Percentiles rank a stretch among this genome's conserved stretches.
These are phyloP conservation scores for Megaceryle torquata DNA, from an alignment of 2,113 vertebrate species.

Conservation along the genomic window DNA sequence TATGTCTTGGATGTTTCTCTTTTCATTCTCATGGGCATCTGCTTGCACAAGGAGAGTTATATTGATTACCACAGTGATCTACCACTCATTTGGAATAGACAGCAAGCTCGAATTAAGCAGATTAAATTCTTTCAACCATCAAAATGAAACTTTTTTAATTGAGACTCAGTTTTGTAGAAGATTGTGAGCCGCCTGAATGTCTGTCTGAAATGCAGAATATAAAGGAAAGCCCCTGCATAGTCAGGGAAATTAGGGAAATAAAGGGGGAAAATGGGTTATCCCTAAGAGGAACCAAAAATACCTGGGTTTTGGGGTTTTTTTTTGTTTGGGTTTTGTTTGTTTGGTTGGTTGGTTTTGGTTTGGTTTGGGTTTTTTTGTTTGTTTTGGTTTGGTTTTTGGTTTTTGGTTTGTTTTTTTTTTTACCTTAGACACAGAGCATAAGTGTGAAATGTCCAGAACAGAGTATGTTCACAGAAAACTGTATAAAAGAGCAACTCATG, in stretches of 20 bases:
- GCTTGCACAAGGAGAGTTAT: not conserved
- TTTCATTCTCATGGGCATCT: not conserved
- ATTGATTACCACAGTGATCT: not conserved
- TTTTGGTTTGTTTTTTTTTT: too few relatives aligned
- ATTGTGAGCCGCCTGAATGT: not conserved
- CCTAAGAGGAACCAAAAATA: not conserved
- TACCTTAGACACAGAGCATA: not conserved
- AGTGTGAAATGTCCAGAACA: not conserved
- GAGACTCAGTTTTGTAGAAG: not conserved
- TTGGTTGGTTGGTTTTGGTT: too few relatives aligned
- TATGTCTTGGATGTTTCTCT: not conserved
- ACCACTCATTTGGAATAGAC: not conserved
- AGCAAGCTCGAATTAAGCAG: not conserved
- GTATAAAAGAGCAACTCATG: not conserved
- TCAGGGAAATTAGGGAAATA: not conserved
- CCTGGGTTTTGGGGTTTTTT: too few relatives aligned
- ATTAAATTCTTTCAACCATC: not conserved
- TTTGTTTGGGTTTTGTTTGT: too few relatives aligned
- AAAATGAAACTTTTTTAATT: not conserved
- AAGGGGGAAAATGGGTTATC: not conserved
- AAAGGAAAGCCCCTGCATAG: not conserved
- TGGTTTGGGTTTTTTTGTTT: too few relatives aligned
- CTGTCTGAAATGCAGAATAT: not conserved
- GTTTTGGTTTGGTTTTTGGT: not conserved
- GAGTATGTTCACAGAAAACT: not conserved